Evolutionary conservation across 2,113 vertebrate species (phyloP), one percentile per base, ranked within the genome.

Genomic region (Thinocorus orbignyianus): DNA sequence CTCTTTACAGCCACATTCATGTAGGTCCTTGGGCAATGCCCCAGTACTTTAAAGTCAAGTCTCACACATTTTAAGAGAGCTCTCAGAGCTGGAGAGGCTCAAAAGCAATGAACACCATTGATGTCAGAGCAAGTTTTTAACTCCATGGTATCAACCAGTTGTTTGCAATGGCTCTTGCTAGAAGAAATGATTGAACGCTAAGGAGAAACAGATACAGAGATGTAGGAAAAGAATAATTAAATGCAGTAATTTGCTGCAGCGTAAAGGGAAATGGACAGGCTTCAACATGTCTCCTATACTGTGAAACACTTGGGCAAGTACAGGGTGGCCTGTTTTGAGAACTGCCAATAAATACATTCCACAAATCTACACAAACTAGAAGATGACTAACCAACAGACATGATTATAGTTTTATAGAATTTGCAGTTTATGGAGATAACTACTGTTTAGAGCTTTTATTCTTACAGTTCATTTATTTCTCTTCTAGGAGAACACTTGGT

Each of bases 301-400:
- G 86, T 90, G 88, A 95, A 93, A 92, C 65, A 55, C 41, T 91
- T 54, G 9, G 19, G 61, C 87, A 86, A 85, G 73, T 39, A 96
- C 66, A 89, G 94, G 87, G 88, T 66, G 33, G 85, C 81, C 91
- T 81, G 33, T 55, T 96, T 85, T 94, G 85, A 91, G 65, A 88
- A 79, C 81, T 90, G 87, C 88, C 94, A 96, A 88, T 95, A 96
- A 92, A 89, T 81, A 57, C 52, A 88, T 96, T 93, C 88, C 92
- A 62, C 17, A 7, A 94, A 93, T 62, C 76, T 83, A 92, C 76
- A 95, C n/a, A 73, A 79, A 86, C 54, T 91, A 51, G 55, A 82
- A 90, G 91, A 76, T 94, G 39, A 81, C 42, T 81, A 86, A 87
- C 35, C 79, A 79, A 42, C 77, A 86, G 72, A 93, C 61, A 79